Evolutionary conservation across 2,888 invertebrate species (phyloP).

Genomic region (Eucera pruinosa): DNA sequence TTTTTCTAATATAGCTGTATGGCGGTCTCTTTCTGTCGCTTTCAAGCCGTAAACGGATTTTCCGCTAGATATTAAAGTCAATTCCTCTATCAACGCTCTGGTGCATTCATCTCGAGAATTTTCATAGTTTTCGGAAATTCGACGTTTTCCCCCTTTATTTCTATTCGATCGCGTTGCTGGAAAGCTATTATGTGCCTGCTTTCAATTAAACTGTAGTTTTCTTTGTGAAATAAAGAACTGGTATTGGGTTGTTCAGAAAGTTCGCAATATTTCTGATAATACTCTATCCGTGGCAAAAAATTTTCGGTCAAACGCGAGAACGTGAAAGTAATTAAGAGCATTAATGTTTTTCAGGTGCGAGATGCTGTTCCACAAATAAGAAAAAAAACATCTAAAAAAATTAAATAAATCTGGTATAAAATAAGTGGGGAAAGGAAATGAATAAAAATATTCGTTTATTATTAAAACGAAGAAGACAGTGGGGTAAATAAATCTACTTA

Average conservation of each 20-base stretch:
- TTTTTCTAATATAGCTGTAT: neutral
- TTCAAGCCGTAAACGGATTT: constrained; percentile 34
- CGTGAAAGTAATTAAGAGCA: too few relatives aligned
- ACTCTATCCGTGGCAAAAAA: too few relatives aligned
- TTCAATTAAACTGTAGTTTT: neutral
- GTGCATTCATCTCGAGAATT: constrained; percentile 27
- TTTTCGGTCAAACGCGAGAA: too few relatives aligned
- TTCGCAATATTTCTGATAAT: too few relatives aligned
- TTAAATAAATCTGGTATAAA: too few relatives aligned
- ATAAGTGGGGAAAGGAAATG: too few relatives aligned
- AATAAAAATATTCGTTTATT: too few relatives aligned
- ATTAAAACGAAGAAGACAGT: too few relatives aligned
- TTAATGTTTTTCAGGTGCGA: too few relatives aligned
- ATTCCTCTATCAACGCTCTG: constrained; percentile 26
- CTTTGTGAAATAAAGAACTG: neutral
- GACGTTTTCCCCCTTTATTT: neutral
- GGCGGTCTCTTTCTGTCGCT: constrained; percentile 5
- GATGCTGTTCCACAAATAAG: too few relatives aligned
- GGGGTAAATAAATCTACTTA: too few relatives aligned
- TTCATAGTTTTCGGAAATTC: constrained; percentile 29
- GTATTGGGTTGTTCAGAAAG: too few relatives aligned
- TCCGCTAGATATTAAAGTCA: constrained; percentile 50
- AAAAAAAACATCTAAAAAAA: neutral
- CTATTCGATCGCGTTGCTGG: neutral
- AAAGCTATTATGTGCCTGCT: neutral